Conservation (phyloP, 37 sponge, comb jelly and placozoan species). For the Dysidea cf. avara region DNA sequence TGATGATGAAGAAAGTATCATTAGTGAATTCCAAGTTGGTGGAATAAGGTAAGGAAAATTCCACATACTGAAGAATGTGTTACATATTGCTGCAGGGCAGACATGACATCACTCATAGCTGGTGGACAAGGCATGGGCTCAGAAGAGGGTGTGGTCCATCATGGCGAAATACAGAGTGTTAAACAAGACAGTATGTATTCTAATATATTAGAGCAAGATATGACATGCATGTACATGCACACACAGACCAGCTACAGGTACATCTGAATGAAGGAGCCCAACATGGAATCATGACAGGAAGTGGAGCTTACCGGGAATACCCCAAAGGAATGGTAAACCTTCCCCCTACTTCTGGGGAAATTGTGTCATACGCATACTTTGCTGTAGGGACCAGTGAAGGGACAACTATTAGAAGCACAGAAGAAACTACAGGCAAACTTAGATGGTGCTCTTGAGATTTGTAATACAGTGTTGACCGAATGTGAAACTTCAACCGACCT, state of each 20-base stretch:
- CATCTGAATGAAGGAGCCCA: conserved; percentile 6
- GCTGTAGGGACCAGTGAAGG: conserved; percentile 32
- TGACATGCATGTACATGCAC: background rate
- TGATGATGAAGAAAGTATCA: conserved; percentile 75
- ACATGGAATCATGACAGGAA: conserved; percentile 30
- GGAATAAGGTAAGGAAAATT: conserved; percentile 44
- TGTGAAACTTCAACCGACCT: conserved; percentile 29
- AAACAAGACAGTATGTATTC: conserved; percentile 4
- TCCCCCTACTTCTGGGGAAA: conserved; percentile 6
- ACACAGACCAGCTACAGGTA: background rate
- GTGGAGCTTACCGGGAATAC: background rate
- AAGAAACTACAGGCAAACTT: conserved; percentile 50
- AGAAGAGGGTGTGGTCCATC: conserved; percentile 24
- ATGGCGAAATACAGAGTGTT: conserved; percentile 19
- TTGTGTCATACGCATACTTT: background rate
- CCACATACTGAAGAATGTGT: too few species aligned
- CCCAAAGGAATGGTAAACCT: background rate
- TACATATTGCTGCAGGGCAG: conserved; percentile 21
- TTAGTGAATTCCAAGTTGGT: conserved; percentile 62
- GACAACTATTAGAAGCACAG: conserved; percentile 71
- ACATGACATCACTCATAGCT: conserved; percentile 35
- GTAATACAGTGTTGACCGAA: conserved; percentile 7
- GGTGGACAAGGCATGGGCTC: conserved; percentile 47
- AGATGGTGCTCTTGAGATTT: conserved; percentile 25
- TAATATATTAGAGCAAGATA: background rate